A percentile compares a stretch with the other conserved stretches of the same genome.
Evolutionary conservation across 1,140 invertebrate genomes (phyloP).

Genomic region (Hylaeus volcanicus): DNA sequence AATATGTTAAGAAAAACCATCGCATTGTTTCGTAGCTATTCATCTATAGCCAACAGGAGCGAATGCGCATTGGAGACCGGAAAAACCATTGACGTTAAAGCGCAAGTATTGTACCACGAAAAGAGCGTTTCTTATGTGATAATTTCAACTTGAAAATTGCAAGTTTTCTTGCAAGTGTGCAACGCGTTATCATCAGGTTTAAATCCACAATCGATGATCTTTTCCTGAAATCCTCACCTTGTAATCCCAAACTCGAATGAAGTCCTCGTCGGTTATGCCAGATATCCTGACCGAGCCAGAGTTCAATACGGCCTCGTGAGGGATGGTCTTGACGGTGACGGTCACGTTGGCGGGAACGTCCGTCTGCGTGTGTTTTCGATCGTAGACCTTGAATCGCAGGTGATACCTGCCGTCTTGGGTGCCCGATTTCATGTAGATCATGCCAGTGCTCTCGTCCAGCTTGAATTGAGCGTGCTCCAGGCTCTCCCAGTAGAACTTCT

Average conservation of each 20-base stretch:
- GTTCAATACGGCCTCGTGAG: conserved; percentile 96
- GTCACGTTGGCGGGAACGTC: conserved; percentile 96
- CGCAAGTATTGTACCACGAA: no score
- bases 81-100: no score
- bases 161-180: no score
- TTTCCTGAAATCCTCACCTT: conserved; percentile 78
- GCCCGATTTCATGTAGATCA: conserved; percentile 96
- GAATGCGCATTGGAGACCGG: no score
- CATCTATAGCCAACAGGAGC: no score
- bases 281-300: conserved; percentile 96
- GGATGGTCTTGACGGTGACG: conserved; percentile 95
- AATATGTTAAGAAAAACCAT: no score
- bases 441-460: conserved; percentile 94
- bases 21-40: no score
- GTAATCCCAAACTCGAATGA: conserved; percentile 96
- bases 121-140: no score
- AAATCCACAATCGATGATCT: no score
- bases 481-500: conserved; percentile 96
- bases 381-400: conserved; percentile 95
- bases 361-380: conserved; percentile 95
- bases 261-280: conserved; percentile 97
- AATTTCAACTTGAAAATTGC: no score
- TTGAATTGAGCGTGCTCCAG: conserved; percentile 91
- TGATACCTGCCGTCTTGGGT: conserved; percentile 93
- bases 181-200: no score